Base-by-base conservation (phyloP, 2,888 invertebrate species). In the Pyrochroa serraticornis region DNA sequence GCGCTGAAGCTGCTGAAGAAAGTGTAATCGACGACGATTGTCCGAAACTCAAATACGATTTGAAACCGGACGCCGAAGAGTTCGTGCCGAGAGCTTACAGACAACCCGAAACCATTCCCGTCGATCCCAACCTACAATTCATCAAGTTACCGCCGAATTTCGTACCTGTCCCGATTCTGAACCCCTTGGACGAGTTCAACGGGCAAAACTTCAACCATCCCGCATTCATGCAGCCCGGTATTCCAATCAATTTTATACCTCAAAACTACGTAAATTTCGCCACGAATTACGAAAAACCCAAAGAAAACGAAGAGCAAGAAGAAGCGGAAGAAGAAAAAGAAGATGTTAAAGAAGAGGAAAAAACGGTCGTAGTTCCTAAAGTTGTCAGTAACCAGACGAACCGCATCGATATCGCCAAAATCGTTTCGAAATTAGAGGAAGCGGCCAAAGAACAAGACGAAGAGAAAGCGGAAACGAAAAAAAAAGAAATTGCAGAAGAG, bases 21-120 rank as follows among this genome's bases (percentile, higher is more conserved):
- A 46, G 60, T 45, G 36, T 47, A 49, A 37, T 8, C 6, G 22
- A 35, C 33, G 33, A 43, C 9, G n/a, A 33, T 7, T 46, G 13
- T 3, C 32, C 32, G 10, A n/a, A 10, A 5, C 31, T 32, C n/a
- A 59, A 56, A 46, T 63, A 57, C 31, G 63, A 70, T 22, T 64
- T 79, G 39, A 78, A 78, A 65, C 76, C 79, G 6, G 79, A 80
- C 58, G 80, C 80, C 3, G 75, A 80, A 72, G 79, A 79, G 66
- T 80, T 80, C 63, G 64, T 80, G n/a, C 80, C 79, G 3, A 70
- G 78, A 51, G 69, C 72, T n/a, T 75, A 75, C 48, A 70, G 74
- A 36, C 66, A 67, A 43, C 62, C 63, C n/a, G 62, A 70, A 33
- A 64, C 48, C 39, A 67, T 65, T 51, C 71, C 70, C 5, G 43